phyloP scores from a whole-genome alignment of 2,797 vertebrate genomes.

The Artibeus lituratus region DNA sequence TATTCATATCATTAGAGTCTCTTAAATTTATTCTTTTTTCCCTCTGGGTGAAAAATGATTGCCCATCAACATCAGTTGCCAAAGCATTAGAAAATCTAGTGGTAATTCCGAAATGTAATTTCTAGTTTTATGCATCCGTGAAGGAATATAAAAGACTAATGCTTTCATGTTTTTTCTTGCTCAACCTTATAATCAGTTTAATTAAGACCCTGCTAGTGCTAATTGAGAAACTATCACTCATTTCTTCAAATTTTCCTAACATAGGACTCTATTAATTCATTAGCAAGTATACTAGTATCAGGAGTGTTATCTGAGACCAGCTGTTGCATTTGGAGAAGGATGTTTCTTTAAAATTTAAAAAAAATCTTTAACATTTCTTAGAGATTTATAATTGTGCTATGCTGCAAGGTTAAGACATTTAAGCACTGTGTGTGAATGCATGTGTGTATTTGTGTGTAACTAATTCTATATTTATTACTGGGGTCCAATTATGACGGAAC shows the following conservation, averaged over 20 bases:
- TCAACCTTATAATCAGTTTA: conserved; percentile 64
- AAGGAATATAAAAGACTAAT: conserved; percentile 64
- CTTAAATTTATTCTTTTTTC: not conserved
- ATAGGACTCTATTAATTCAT: conserved; percentile 46
- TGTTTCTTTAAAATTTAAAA: not conserved
- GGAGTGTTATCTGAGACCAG: not conserved
- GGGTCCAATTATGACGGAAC: not conserved
- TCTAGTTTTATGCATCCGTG: conserved; percentile 56
- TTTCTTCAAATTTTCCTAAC: conserved; percentile 4
- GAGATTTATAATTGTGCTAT: not conserved
- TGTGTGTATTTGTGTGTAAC: not conserved
- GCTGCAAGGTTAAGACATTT: not conserved
- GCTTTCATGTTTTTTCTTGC: conserved; percentile 61
- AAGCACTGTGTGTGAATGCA: not conserved
- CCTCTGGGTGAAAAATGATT: not conserved
- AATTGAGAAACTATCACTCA: conserved; percentile 67
- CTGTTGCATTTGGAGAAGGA: not conserved
- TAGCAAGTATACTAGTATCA: conserved; percentile 29
- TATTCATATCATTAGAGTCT: not conserved
- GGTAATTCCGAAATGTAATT: not conserved
- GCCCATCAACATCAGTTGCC: not conserved
- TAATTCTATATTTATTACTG: not conserved
- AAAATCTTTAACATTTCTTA: not conserved
- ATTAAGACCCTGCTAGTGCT: conserved; percentile 65
- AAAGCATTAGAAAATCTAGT: not conserved